Percentiles rank a stretch among this genome's conserved stretches.
Evolutionary conservation across 2,888 invertebrate genomes (phyloP).

Genomic region (Lasioglossum zephyrum): DNA sequence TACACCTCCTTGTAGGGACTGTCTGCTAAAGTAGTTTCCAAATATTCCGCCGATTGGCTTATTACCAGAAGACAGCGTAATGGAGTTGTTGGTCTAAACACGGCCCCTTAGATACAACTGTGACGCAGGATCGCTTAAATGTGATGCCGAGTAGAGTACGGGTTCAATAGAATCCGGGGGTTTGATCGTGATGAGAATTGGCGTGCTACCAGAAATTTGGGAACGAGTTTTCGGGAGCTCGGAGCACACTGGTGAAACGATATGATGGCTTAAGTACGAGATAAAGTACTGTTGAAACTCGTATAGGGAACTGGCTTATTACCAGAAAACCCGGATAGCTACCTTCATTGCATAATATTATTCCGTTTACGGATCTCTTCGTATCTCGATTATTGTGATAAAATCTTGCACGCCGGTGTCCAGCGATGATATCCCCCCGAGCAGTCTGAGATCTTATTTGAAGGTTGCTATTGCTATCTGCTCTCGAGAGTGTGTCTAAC

Average conservation of each 20-base stretch:
- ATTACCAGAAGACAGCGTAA: conserved; percentile 4
- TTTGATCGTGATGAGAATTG: conserved; percentile 20
- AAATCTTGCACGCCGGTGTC: neutral
- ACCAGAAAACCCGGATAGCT: conserved; percentile 9
- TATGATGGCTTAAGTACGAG: neutral
- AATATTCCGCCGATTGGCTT: conserved; percentile 2
- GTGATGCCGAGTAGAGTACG: conserved; percentile 6
- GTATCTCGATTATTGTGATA: neutral
- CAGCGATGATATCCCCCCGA: neutral
- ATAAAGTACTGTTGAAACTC: neutral
- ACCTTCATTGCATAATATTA: neutral
- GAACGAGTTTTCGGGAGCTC: conserved; percentile 21
- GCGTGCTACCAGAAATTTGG: conserved; percentile 28
- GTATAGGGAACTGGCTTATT: conserved; percentile 18
- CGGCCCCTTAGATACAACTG: conserved; percentile 12
- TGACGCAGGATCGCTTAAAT: conserved; percentile 10
- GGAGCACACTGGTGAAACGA: conserved; percentile 9
- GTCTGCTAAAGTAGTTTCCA: neutral
- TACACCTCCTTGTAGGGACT: neutral
- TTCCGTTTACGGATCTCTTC: conserved; percentile 10
- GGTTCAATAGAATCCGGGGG: conserved; percentile 23
- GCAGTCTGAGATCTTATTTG: neutral
- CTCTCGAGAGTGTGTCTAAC: neutral
- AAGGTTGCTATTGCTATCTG: neutral
- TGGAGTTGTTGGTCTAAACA: conserved; percentile 10